These are phyloP conservation scores for Leptosomus discolor DNA, from an alignment of 2,113 vertebrate genomes.

Conservation along the genomic window DNA sequence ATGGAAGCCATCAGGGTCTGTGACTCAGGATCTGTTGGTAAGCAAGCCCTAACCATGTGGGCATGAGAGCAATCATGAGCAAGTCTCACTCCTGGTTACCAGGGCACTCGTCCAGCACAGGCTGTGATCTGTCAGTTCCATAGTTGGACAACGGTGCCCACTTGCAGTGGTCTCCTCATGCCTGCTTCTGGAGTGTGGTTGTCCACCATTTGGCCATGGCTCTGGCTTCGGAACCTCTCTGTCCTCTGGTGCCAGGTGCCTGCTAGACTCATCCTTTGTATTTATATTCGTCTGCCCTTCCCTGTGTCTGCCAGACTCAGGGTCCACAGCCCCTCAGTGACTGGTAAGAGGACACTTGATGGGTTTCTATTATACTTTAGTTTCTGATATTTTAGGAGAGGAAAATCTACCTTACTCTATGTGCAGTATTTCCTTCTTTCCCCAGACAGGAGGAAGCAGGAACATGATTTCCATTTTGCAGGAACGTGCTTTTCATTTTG, in stretches of 20 bases:
- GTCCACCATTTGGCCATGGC: not conserved
- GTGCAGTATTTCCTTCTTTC: not conserved
- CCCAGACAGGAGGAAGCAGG: not conserved
- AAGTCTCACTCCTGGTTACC: not conserved
- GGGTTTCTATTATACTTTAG: not conserved
- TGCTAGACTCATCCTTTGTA: not conserved
- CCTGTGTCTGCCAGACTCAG: not conserved
- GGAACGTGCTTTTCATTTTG: not conserved
- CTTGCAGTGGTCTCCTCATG: not conserved
- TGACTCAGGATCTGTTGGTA: not conserved
- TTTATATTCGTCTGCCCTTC: not conserved
- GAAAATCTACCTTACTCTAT: not conserved
- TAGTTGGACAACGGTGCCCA: not conserved
- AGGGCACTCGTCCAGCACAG: not conserved
- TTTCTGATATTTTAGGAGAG: not conserved
- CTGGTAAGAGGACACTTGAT: fast-evolving
- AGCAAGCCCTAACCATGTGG: not conserved
- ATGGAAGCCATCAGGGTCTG: not conserved
- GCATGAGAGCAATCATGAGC: not conserved
- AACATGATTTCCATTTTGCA: not conserved
- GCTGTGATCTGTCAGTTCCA: not conserved
- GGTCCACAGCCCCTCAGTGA: not conserved
- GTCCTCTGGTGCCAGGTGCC: not conserved
- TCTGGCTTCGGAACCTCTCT: not conserved
- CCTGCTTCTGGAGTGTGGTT: not conserved